phyloP scores from a whole-genome alignment of 1,140 invertebrate genomes.

The Helicoverpa armigera region DNA sequence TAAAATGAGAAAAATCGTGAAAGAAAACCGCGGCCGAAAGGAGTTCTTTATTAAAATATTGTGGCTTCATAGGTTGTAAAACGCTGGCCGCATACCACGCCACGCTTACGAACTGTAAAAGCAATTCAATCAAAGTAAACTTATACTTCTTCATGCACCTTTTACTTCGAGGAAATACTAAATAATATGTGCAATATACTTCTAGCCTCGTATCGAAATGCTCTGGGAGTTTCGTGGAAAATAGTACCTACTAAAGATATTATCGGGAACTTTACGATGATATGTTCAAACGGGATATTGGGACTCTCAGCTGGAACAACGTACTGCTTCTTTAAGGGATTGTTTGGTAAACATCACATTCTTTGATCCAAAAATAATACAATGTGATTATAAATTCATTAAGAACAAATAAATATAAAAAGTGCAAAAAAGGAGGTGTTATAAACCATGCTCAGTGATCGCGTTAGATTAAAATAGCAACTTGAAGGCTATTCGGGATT shows the following conservation, averaged over 20 bases:
- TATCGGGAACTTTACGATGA: slow-evolving; percentile 16
- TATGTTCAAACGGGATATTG: slow-evolving; percentile 42
- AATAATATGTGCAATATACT: slow-evolving; percentile 34
- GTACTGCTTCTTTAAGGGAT: not conserved
- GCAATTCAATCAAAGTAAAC: slow-evolving; percentile 26
- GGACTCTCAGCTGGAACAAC: not conserved
- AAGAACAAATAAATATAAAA: not conserved
- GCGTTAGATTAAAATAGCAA: not conserved
- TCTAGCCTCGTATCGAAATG: slow-evolving; percentile 3
- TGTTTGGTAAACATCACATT: not conserved
- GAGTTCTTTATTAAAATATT: not conserved
- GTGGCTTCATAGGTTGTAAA: not conserved
- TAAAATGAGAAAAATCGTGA: not conserved
- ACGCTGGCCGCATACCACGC: not conserved
- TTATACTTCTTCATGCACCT: slow-evolving; percentile 28
- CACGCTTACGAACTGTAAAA: slow-evolving; percentile 3
- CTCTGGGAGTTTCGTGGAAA: slow-evolving; percentile 18
- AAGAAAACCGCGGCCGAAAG: not conserved
- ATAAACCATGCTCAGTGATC: not conserved
- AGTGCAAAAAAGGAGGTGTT: not conserved
- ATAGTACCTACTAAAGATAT: slow-evolving; percentile 26
- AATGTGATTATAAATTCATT: too few species aligned
- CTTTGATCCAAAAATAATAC: too few species aligned
- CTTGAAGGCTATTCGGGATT: not conserved
- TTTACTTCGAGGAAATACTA: slow-evolving; percentile 25